phyloP scores from a whole-genome alignment of 2,888 invertebrate genomes.

The Thereva nobilitata region DNA sequence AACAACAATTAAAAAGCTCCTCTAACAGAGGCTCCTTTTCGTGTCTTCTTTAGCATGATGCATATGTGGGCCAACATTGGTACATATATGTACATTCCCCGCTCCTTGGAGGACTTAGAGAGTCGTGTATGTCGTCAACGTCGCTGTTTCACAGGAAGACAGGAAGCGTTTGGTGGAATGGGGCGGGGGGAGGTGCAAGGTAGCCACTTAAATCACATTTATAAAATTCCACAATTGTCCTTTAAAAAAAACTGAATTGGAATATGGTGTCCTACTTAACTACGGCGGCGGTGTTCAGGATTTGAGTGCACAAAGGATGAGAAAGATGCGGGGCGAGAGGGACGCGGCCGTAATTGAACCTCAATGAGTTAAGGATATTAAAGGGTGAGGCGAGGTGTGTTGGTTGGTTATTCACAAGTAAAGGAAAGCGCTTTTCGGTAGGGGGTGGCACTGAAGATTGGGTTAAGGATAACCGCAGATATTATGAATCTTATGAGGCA shows the following conservation, averaged over 20 bases:
- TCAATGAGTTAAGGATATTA: neutral
- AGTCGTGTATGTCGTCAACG: too few species aligned
- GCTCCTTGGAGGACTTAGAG: neutral
- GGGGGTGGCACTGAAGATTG: too few species aligned
- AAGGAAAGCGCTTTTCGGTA: neutral
- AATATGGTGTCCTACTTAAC: slow-evolving; percentile 17
- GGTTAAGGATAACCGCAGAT: too few species aligned
- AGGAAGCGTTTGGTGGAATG: neutral
- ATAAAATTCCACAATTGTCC: slow-evolving; percentile 21
- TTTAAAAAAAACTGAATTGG: slow-evolving; percentile 16
- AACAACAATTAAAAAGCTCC: slow-evolving; percentile 30
- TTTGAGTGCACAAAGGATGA: neutral
- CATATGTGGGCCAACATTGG: slow-evolving; percentile 1
- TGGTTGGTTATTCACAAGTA: neutral
- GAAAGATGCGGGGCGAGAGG: neutral
- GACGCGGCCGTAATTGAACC: too few species aligned
- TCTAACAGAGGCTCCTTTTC: neutral
- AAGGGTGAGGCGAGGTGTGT: neutral
- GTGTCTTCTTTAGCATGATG: neutral
- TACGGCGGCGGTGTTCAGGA: neutral
- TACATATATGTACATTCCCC: neutral
- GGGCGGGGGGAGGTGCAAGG: neutral
- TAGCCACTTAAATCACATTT: slow-evolving; percentile 16
- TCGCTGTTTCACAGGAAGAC: too few species aligned
- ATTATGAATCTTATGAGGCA: too few species aligned